Evolutionary conservation across 2,113 vertebrate genomes (phyloP).

Genomic region (Typhlomys cinereus): DNA sequence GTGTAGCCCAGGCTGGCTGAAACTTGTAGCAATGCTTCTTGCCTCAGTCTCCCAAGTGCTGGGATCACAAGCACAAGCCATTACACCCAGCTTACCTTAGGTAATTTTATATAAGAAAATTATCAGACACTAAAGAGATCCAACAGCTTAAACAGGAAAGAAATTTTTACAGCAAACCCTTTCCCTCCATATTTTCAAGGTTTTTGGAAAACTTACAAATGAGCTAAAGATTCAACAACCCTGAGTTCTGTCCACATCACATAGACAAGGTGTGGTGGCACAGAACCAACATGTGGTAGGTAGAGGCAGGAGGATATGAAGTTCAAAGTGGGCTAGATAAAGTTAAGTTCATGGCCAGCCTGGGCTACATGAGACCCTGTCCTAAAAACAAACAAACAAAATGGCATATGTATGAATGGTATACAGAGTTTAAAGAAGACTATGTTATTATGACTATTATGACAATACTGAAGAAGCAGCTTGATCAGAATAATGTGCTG

Average conservation of each 20-base stretch:
- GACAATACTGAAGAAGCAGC: neutral
- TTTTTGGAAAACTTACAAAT: neutral
- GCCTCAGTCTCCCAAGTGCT: neutral
- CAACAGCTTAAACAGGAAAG: neutral
- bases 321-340: too few species aligned
- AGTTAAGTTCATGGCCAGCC: too few species aligned
- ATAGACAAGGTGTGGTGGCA: too few species aligned
- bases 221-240: too few species aligned
- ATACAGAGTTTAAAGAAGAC: neutral
- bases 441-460: neutral
- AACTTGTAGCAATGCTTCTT: neutral
- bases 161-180: neutral
- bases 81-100: neutral
- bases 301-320: too few species aligned
- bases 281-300: too few species aligned
- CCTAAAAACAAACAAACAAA: too few species aligned
- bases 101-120: neutral
- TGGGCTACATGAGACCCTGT: too few species aligned
- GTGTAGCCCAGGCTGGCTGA: neutral
- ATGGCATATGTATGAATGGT: too few species aligned
- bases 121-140: neutral
- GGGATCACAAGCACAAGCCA: neutral
- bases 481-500: neutral
- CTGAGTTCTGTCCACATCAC: too few species aligned
- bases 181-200: neutral